Evolutionary conservation across 1,140 invertebrate species (phyloP).

Genomic region (Formica exsecta): DNA sequence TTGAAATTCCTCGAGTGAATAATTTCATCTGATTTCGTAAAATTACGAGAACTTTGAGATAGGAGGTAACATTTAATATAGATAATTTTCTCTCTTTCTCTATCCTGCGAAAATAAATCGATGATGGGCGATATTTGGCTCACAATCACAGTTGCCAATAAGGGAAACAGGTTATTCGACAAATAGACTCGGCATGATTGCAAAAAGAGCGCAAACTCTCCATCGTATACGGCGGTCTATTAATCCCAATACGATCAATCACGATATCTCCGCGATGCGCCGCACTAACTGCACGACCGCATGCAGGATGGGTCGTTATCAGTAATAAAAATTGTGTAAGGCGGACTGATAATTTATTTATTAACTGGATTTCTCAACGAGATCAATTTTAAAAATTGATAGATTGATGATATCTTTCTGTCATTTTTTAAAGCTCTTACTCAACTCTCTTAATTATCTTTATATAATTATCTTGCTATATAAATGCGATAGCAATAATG

Average conservation of each 20-base stretch:
- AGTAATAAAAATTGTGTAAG: not conserved
- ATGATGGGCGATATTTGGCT: slow-evolving; percentile 7
- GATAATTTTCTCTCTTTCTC: not conserved
- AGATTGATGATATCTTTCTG: no score
- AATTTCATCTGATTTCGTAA: not conserved
- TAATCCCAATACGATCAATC: slow-evolving; percentile 27
- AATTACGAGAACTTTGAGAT: not conserved
- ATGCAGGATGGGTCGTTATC: not conserved
- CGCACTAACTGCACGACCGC: not conserved
- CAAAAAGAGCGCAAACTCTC: slow-evolving; percentile 26
- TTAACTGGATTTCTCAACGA: no score
- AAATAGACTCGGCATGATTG: slow-evolving; percentile 13
- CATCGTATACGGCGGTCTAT: slow-evolving; percentile 11
- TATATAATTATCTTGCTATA: no score
- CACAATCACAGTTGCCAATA: not conserved
- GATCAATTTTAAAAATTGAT: no score
- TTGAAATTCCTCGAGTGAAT: not conserved
- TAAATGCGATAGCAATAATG: not conserved
- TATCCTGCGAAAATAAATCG: slow-evolving; percentile 21
- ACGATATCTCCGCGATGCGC: not conserved
- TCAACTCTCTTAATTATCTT: no score
- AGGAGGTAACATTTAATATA: not conserved
- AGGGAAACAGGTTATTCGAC: slow-evolving; percentile 16
- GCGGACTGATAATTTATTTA: no score
- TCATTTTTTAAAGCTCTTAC: no score